These are phyloP conservation scores for Hyaena hyaena DNA, from an alignment of 2,113 vertebrate genomes.

Conservation along the genomic window DNA sequence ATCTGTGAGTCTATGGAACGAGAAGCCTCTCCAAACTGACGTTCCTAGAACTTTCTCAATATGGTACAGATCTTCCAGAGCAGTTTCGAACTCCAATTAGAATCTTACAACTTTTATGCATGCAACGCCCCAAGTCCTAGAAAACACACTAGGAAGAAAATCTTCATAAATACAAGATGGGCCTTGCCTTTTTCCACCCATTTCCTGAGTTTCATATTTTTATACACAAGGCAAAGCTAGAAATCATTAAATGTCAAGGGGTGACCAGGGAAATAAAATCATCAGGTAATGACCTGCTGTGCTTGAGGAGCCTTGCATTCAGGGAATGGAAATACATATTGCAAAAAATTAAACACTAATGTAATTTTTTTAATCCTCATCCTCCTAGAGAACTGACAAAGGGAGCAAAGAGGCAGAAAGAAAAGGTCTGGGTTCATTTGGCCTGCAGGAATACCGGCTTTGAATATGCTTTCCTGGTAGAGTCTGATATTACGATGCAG, in stretches of 20 bases:
- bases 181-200: neutral
- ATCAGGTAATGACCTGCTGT: constrained; percentile 73
- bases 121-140: neutral
- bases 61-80: neutral
- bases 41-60: neutral
- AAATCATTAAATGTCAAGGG: constrained; percentile 67
- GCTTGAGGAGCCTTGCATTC: constrained; percentile 57
- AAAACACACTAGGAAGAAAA: constrained; percentile 31
- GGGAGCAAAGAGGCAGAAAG: constrained; percentile 61
- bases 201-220: constrained; percentile 42
- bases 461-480: constrained; percentile 56
- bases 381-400: constrained; percentile 27
- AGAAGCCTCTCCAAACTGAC: neutral
- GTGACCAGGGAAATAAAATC: constrained; percentile 76
- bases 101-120: neutral
- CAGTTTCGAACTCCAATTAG: neutral
- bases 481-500: constrained; percentile 59
- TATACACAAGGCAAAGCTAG: constrained; percentile 43
- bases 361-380: constrained; percentile 67
- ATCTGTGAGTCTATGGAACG: neutral
- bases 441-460: constrained; percentile 51
- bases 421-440: constrained; percentile 58
- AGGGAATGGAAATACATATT: constrained; percentile 59
- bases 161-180: neutral
- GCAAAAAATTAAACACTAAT: constrained; percentile 71